Evolutionary conservation across 64 coral and sea anemone species (phyloP).

Genomic region (Stichodactyla mertensii): DNA sequence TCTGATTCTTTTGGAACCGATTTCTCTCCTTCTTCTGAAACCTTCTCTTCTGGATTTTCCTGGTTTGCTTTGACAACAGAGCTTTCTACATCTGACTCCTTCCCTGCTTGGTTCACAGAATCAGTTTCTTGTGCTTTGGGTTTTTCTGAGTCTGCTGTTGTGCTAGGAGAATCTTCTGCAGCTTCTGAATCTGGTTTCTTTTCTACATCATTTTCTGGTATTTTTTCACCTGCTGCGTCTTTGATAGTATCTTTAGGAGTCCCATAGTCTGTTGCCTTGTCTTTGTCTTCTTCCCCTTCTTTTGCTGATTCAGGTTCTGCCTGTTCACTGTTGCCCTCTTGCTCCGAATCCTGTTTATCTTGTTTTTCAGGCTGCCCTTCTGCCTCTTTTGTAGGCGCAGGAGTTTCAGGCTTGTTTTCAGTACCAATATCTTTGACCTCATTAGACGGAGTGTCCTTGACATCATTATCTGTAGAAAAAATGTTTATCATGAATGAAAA

Average conservation of each 20-base stretch:
- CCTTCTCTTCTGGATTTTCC: background rate
- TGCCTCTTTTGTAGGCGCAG: background rate
- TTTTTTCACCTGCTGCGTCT: background rate
- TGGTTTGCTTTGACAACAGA: background rate
- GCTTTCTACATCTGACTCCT: background rate
- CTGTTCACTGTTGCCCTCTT: background rate
- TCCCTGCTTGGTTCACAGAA: background rate
- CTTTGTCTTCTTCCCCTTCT: background rate
- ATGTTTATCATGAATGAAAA: too few relatives aligned
- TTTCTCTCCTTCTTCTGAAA: background rate
- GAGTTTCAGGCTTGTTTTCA: too few relatives aligned
- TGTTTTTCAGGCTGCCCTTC: background rate
- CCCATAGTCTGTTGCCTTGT: background rate
- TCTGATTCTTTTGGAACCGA: background rate
- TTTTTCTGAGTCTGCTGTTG: constrained; percentile 3
- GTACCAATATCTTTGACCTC: background rate
- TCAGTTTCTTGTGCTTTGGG: background rate
- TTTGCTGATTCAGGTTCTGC: background rate
- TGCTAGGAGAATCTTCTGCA: background rate
- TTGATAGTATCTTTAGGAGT: background rate
- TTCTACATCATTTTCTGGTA: constrained; percentile 15
- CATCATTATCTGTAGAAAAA: background rate
- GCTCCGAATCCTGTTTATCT: background rate
- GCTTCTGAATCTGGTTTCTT: constrained; percentile 26
- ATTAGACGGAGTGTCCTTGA: too few relatives aligned